Percentiles rank a stretch among this genome's conserved stretches.
Evolutionary conservation across 2,113 vertebrate genomes (phyloP).

Genomic region (Probosciger aterrimus): DNA sequence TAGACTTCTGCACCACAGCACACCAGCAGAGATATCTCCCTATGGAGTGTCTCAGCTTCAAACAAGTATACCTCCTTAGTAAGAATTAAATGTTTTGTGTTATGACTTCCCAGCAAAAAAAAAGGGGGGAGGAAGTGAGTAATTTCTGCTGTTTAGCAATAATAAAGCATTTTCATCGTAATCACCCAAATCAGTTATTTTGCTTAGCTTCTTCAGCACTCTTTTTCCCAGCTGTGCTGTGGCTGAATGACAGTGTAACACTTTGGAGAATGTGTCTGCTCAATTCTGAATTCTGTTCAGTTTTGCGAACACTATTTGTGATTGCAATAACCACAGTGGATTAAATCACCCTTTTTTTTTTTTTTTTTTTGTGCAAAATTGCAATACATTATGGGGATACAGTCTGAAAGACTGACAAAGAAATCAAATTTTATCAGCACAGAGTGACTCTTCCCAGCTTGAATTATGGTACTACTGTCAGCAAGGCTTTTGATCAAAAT

Average conservation of each 20-base stretch:
- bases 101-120: background rate
- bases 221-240: slow-evolving; percentile 19
- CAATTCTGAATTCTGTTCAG: slow-evolving; percentile 9
- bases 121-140: background rate
- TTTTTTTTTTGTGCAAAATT: background rate
- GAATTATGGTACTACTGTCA: background rate
- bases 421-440: background rate
- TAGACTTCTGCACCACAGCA: background rate
- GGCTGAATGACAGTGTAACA: background rate
- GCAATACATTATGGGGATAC: background rate
- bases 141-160: background rate
- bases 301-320: background rate
- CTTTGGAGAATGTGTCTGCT: background rate
- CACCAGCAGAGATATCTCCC: fast-evolving
- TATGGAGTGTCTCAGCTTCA: background rate
- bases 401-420: slow-evolving; percentile 11
- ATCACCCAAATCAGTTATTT: background rate
- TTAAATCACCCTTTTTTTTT: background rate
- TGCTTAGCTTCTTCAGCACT: background rate
- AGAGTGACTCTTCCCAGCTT: background rate
- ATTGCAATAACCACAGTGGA: background rate
- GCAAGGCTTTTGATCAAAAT: slow-evolving; percentile 1
- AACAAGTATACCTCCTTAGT: background rate
- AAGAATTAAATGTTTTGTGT: background rate
- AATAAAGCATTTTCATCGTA: background rate